Percentiles rank a stretch among this genome's conserved stretches.
phyloP scores from a whole-genome alignment of 1,140 invertebrate genomes.

The Nebria ingens region DNA sequence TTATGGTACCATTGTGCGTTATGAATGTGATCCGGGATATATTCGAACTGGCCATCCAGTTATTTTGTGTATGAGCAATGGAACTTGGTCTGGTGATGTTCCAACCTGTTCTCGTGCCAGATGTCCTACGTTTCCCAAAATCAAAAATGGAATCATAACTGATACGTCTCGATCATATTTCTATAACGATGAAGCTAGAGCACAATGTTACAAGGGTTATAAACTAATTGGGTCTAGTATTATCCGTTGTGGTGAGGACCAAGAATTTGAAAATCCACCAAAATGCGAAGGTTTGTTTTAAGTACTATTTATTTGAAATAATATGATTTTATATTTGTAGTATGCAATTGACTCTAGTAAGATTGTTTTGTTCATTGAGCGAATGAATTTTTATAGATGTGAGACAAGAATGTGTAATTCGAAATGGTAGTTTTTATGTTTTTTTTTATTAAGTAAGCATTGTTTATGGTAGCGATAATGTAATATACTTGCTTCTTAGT shows the following conservation, averaged over 20 bases:
- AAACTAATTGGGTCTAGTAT: slow-evolving; percentile 75
- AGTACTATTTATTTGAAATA: no score
- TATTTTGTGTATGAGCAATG: slow-evolving; percentile 90
- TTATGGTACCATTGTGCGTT: slow-evolving; percentile 90
- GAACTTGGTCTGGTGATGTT: slow-evolving; percentile 88
- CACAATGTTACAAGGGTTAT: slow-evolving; percentile 87
- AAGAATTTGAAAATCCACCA: slow-evolving; percentile 75
- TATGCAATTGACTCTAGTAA: no score
- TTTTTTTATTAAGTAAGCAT: slow-evolving; percentile 11
- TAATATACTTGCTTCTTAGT: no score
- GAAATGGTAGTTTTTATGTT: no score
- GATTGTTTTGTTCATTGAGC: no score
- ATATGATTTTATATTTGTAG: no score
- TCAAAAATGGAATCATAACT: slow-evolving; percentile 75
- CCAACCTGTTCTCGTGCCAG: slow-evolving; percentile 76
- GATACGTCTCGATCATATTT: slow-evolving; percentile 64
- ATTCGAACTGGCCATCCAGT: slow-evolving; percentile 78
- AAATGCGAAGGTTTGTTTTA: slow-evolving; percentile 57
- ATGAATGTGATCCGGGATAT: slow-evolving; percentile 90
- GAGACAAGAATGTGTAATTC: no score
- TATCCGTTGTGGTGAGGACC: slow-evolving; percentile 76
- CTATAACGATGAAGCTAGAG: slow-evolving; percentile 83
- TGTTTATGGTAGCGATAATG: slow-evolving; percentile 8
- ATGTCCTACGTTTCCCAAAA: slow-evolving; percentile 72
- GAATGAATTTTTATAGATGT: no score